These are phyloP conservation scores for Euzophera pinguis DNA, from an alignment of 2,888 invertebrate genomes.

Conservation along the genomic window DNA sequence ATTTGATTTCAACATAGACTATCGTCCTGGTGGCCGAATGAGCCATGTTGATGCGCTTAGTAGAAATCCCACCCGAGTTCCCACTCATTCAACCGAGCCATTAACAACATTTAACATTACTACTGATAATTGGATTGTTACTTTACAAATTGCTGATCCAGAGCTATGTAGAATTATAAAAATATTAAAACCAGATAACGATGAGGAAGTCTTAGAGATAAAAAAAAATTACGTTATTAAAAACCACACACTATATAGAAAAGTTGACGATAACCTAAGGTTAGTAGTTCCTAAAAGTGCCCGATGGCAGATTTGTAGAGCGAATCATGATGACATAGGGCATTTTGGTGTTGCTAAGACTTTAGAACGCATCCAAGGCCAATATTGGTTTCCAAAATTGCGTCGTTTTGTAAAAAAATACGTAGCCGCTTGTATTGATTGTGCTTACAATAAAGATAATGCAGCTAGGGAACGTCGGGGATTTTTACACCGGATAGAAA, in stretches of 20 bases:
- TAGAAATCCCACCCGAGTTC: not conserved
- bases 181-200: not conserved
- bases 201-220: not conserved
- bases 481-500: conserved; percentile 15
- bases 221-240: not conserved
- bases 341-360: conserved; percentile 22
- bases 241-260: not conserved
- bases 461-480: conserved; percentile 10
- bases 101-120: no score
- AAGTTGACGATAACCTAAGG: not conserved
- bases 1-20: conserved; percentile 12
- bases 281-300: conserved; percentile 16
- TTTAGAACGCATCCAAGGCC: conserved; percentile 11
- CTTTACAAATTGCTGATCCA: not conserved
- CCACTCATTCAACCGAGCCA: no score
- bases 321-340: conserved; percentile 22
- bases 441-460: conserved; percentile 14
- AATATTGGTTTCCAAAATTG: conserved; percentile 22
- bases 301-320: conserved; percentile 15
- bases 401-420: conserved; percentile 17
- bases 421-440: conserved; percentile 18
- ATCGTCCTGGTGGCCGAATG: conserved; percentile 9
- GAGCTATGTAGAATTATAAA: not conserved
- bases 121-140: not conserved
- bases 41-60: conserved; percentile 13